Percentiles rank a stretch among this genome's conserved stretches.
phyloP scores from a whole-genome alignment of 30 jellyfish, hydroid and myxozoan genomes.

The Aurelia coerulea region DNA sequence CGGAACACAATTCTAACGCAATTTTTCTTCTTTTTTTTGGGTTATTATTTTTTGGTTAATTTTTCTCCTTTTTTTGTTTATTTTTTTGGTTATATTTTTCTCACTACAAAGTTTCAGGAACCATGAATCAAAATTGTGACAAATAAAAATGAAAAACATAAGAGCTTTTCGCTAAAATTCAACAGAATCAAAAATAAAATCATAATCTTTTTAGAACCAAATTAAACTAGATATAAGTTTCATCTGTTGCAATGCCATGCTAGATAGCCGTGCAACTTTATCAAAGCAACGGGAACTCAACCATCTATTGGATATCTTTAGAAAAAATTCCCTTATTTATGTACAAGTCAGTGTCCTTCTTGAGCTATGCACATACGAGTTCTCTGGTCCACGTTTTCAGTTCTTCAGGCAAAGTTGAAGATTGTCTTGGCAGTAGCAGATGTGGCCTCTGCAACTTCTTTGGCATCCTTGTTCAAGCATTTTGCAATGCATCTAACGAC shows the following conservation, averaged over 20 bases:
- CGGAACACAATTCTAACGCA: constrained; percentile 39
- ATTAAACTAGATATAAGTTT: not conserved
- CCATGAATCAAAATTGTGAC: no score
- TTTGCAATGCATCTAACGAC: constrained; percentile 88
- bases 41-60: not conserved
- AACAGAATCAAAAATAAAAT: no score
- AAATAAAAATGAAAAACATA: no score
- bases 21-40: not conserved
- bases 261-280: constrained; percentile 12
- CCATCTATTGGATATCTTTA: not conserved
- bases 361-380: constrained; percentile 27
- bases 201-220: not conserved
- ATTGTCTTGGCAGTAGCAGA: constrained; percentile 88
- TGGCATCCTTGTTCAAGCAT: constrained; percentile 83
- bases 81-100: not conserved
- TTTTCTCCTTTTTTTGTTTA: constrained; percentile 4
- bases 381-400: not conserved
- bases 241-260: constrained; percentile 1
- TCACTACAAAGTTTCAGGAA: no score
- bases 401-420: constrained; percentile 66
- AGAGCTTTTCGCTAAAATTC: no score
- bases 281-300: constrained; percentile 11
- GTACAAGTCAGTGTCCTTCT: constrained; percentile 28
- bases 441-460: constrained; percentile 84
- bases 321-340: not conserved